Evolutionary conservation across 2,888 invertebrate genomes (phyloP).

Genomic region (Linyphia triangularis): DNA sequence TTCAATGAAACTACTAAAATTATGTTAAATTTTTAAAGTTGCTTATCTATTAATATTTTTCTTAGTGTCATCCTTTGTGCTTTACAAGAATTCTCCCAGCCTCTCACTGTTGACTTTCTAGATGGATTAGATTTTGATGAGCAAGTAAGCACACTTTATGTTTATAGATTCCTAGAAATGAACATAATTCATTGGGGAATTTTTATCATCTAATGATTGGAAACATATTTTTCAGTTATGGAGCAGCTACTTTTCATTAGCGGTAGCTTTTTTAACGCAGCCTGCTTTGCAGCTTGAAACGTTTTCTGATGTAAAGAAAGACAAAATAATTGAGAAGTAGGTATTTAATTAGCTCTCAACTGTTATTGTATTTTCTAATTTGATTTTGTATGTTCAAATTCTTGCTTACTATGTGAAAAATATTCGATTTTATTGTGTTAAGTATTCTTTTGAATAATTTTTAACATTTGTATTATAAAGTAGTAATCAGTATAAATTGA

Average conservation of each 20-base stretch:
- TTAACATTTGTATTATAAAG: too few relatives aligned
- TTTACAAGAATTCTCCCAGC: slow-evolving; percentile 92
- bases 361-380: too few relatives aligned
- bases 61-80: slow-evolving; percentile 86
- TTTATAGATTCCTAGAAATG: not conserved
- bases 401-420: too few relatives aligned
- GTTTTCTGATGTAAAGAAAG: slow-evolving; percentile 88
- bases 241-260: slow-evolving; percentile 89
- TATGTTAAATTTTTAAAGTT: too few relatives aligned
- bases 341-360: not conserved
- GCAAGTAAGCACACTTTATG: slow-evolving; percentile 56
- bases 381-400: too few relatives aligned
- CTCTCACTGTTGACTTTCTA: slow-evolving; percentile 87
- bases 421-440: too few relatives aligned
- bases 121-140: slow-evolving; percentile 79
- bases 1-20: too few relatives aligned
- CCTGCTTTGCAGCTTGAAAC: slow-evolving; percentile 89
- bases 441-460: too few relatives aligned
- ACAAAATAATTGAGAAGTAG: slow-evolving; percentile 86
- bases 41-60: not conserved
- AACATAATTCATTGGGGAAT: not conserved
- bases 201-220: not conserved
- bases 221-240: slow-evolving; percentile 82
- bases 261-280: slow-evolving; percentile 89
- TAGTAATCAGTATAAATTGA: too few relatives aligned